phyloP scores from a whole-genome alignment of 2,113 vertebrate genomes.

The Tautogolabrus adspersus region DNA sequence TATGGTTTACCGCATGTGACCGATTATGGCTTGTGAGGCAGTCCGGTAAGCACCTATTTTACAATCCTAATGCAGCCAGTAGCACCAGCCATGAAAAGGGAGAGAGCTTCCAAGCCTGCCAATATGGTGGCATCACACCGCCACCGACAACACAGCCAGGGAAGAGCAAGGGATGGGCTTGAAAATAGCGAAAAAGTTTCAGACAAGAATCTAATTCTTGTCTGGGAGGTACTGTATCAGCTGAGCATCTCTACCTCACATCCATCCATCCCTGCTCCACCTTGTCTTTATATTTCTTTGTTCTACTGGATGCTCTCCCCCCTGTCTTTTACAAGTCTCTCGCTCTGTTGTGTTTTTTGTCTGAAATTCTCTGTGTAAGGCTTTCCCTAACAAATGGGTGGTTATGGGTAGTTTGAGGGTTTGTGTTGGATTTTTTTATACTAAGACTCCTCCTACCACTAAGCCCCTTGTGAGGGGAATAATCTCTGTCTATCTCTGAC shows the following conservation, averaged over 20 bases:
- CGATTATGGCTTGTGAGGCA: background rate
- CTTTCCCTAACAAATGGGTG: conserved; percentile 33
- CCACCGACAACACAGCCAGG: conserved; percentile 48
- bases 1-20: background rate
- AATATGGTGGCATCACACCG: conserved; percentile 31
- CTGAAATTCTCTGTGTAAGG: conserved; percentile 21
- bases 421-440: conserved; percentile 28
- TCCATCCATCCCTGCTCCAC: conserved; percentile 70
- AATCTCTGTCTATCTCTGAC: conserved; percentile 32
- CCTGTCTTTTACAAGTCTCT: conserved; percentile 11
- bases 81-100: conserved; percentile 56
- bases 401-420: conserved; percentile 38
- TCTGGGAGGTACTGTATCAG: conserved; percentile 74
- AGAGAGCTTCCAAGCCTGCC: conserved; percentile 62
- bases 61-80: conserved; percentile 61
- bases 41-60: conserved; percentile 3
- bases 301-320: conserved; percentile 57
- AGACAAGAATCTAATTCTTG: conserved; percentile 37
- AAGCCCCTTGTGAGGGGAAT: conserved; percentile 5
- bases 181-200: conserved; percentile 43
- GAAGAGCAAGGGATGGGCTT: conserved; percentile 38
- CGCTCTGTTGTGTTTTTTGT: conserved; percentile 10
- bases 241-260: conserved; percentile 85
- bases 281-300: conserved; percentile 32
- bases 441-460: conserved; percentile 18